phyloP scores from a whole-genome alignment of 2,797 vertebrate species.

The Myotis planiceps region DNA sequence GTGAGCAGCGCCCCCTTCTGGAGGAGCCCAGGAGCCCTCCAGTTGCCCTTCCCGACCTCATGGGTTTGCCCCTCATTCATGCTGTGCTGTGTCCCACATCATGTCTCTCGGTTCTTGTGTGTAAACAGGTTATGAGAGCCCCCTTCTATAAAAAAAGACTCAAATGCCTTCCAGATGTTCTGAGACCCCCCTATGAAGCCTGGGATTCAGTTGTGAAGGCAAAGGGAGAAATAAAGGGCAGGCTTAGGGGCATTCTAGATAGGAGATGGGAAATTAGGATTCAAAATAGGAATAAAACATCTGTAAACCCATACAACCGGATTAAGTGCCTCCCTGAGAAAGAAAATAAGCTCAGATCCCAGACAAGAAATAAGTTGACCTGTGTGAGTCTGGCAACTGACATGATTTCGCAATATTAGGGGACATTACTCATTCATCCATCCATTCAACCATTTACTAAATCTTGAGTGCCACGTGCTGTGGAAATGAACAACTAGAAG shows the following conservation, averaged over 20 bases:
- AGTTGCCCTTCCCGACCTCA: not conserved
- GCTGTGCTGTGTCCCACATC: not conserved
- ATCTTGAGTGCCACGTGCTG: not conserved
- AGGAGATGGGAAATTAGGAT: not conserved
- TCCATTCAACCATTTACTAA: not conserved
- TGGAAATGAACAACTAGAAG: not conserved
- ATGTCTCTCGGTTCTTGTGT: not conserved
- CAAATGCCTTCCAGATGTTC: not conserved
- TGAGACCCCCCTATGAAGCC: not conserved
- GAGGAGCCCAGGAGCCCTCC: not conserved
- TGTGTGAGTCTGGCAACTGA: not conserved
- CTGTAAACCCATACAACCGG: not conserved
- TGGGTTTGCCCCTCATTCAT: not conserved
- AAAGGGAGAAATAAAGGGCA: not conserved
- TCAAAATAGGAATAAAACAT: not conserved
- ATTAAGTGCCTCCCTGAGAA: conserved; percentile 51
- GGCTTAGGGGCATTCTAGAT: not conserved
- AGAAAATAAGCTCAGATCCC: not conserved
- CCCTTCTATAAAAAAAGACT: not conserved
- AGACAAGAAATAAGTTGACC: not conserved
- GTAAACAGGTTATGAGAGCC: not conserved
- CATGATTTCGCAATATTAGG: not conserved
- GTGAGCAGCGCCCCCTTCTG: not conserved
- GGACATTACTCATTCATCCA: not conserved
- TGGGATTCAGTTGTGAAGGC: not conserved